Conservation (phyloP, 2,888 invertebrate species). For the Rhopalosiphum nymphaeae region DNA sequence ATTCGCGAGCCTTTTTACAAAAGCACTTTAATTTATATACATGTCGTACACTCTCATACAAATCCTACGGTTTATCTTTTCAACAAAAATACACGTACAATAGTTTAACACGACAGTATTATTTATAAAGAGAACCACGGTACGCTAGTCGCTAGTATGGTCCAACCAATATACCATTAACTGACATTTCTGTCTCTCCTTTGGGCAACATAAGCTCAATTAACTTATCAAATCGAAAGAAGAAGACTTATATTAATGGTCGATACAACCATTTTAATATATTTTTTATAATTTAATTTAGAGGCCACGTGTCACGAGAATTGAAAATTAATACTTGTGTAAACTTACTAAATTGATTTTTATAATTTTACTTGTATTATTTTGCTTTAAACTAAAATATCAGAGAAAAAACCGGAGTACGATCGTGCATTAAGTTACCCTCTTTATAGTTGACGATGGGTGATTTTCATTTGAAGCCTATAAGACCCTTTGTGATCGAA, state of each 20-base stretch:
- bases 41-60: background rate
- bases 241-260: background rate
- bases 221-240: background rate
- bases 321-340: background rate
- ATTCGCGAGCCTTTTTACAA: background rate
- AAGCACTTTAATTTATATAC: background rate
- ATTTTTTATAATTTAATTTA: background rate
- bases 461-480: background rate
- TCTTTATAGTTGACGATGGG: background rate
- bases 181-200: background rate
- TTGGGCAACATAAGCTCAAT: background rate
- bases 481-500: background rate
- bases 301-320: background rate
- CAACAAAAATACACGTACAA: background rate
- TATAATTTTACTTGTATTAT: background rate
- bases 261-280: background rate
- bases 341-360: background rate
- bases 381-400: background rate
- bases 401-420: background rate
- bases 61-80: background rate
- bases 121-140: background rate
- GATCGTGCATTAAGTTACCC: background rate
- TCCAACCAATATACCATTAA: background rate
- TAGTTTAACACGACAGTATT: background rate
- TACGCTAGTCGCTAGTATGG: background rate